Percentiles rank a stretch among this genome's conserved stretches.
phyloP scores from a whole-genome alignment of 2,888 invertebrate genomes.

The Drosophila gaucha region DNA sequence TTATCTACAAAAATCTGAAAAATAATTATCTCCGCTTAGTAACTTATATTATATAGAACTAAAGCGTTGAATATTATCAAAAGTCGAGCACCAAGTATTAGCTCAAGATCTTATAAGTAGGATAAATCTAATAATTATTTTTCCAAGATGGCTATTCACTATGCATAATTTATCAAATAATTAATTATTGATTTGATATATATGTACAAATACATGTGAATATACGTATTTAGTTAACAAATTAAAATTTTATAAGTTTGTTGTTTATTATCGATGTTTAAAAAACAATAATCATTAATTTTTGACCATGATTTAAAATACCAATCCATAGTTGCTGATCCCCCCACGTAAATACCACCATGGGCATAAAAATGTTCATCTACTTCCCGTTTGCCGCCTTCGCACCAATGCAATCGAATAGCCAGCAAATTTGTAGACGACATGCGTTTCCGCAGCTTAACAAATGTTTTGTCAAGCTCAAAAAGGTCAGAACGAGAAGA shows the following conservation, averaged over 20 bases:
- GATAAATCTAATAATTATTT: not conserved
- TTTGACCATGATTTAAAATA: too few species aligned
- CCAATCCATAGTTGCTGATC: not conserved
- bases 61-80: too few species aligned
- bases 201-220: too few species aligned
- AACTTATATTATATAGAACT: too few species aligned
- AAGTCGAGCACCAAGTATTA: too few species aligned
- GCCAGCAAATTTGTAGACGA: conserved; percentile 67
- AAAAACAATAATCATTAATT: not conserved
- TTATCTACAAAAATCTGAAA: too few species aligned
- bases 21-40: too few species aligned
- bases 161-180: not conserved
- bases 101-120: too few species aligned
- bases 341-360: not conserved
- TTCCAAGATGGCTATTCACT: not conserved
- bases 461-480: conserved; percentile 77
- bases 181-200: too few species aligned
- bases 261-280: not conserved
- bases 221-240: not conserved
- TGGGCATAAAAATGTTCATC: conserved; percentile 13
- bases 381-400: conserved; percentile 32
- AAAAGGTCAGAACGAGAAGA: conserved; percentile 63
- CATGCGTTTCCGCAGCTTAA: conserved; percentile 76
- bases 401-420: conserved; percentile 29
- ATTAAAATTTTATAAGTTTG: not conserved